Percentiles rank a stretch among this genome's conserved stretches.
These are phyloP conservation scores for Zonitis immaculata DNA, from an alignment of 2,888 invertebrate genomes.

Conservation along the genomic window DNA sequence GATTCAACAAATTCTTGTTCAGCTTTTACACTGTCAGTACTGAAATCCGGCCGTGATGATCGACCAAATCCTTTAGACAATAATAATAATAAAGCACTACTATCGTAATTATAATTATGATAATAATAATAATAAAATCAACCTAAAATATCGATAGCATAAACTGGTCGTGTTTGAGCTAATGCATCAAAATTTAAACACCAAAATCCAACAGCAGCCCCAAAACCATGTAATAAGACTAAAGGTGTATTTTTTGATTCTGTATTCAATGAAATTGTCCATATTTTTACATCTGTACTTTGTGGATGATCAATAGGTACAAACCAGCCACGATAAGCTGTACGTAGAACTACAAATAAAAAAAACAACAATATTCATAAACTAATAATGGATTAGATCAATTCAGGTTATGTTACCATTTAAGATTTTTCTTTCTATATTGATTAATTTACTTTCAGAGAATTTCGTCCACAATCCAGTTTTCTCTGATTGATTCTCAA, in stretches of 20 bases:
- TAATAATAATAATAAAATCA: constrained; percentile 2
- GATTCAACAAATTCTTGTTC: constrained; percentile 88
- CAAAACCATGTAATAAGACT: constrained; percentile 88
- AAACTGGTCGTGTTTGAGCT: constrained; percentile 73
- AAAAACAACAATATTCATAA: not conserved
- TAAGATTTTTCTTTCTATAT: constrained; percentile 75
- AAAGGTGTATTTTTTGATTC: constrained; percentile 67
- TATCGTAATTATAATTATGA: constrained; percentile 1
- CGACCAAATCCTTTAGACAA: constrained; percentile 95
- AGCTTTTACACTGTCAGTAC: constrained; percentile 67
- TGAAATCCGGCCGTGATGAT: constrained; percentile 83
- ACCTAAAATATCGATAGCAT: constrained; percentile 71
- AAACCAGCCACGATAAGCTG: constrained; percentile 47
- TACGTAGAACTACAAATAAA: constrained; percentile 30
- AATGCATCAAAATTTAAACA: constrained; percentile 81
- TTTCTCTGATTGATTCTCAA: constrained; percentile 12
- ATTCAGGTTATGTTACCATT: constrained; percentile 60
- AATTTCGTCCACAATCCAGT: constrained; percentile 63
- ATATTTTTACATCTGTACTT: constrained; percentile 54
- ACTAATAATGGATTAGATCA: too few relatives aligned
- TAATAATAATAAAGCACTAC: too few relatives aligned
- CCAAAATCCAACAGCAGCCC: constrained; percentile 90
- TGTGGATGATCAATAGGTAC: constrained; percentile 51
- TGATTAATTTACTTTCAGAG: constrained; percentile 70
- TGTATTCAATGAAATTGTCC: constrained; percentile 59